Percentiles rank a stretch among this genome's conserved stretches.
phyloP scores from a whole-genome alignment of 2,888 invertebrate genomes.

The Unio pictorum region DNA sequence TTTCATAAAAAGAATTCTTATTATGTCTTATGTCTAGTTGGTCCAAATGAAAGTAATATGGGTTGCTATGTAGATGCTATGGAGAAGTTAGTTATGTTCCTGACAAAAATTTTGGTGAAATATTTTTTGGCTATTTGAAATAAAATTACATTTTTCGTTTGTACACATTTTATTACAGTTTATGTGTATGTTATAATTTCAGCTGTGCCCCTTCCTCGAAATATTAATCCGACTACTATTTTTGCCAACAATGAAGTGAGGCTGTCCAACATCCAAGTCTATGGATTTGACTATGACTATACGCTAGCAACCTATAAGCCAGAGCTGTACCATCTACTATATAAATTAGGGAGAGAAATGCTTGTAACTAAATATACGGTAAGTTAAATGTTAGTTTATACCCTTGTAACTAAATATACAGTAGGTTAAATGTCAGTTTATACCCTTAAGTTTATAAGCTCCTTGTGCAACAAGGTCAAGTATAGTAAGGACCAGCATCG shows the following conservation, averaged over 20 bases:
- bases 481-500: no score
- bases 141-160: not conserved
- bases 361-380: conserved; percentile 92
- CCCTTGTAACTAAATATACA: conserved; percentile 87
- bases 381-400: conserved; percentile 18
- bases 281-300: conserved; percentile 98
- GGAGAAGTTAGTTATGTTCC: no score
- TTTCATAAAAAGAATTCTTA: no score
- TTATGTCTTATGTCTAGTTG: no score
- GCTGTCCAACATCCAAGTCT: conserved; percentile 90
- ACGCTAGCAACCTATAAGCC: conserved; percentile 96
- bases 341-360: conserved; percentile 89
- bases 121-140: no score
- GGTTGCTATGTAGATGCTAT: no score
- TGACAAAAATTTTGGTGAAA: no score
- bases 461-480: no score
- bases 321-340: conserved; percentile 88
- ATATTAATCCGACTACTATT: conserved; percentile 82
- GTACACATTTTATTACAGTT: not conserved
- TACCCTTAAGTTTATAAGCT: no score
- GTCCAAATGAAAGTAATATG: no score
- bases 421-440: conserved; percentile 72
- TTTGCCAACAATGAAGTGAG: conserved; percentile 98
- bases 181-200: conserved; percentile 17
- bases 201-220: conserved; percentile 30